These are phyloP conservation scores for Phoxinus phoxinus DNA, from an alignment of 2,113 vertebrate genomes.

Conservation along the genomic window DNA sequence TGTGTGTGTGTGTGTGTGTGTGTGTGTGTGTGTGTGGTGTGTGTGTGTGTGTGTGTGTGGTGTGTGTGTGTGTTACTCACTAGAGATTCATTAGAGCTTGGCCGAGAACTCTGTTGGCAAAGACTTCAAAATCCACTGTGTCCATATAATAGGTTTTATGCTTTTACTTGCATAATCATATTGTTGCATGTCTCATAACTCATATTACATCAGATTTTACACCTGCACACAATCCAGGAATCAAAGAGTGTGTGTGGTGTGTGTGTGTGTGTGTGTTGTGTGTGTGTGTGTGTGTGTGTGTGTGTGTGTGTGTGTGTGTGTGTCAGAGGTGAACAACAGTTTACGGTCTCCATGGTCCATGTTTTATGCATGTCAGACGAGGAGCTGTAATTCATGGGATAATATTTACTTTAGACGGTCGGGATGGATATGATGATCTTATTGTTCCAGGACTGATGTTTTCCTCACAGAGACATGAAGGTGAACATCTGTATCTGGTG, in stretches of 20 bases:
- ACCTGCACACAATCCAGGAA: conserved; percentile 3
- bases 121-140: neutral
- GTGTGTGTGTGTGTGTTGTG: too few species aligned
- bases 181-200: neutral
- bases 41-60: neutral
- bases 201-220: conserved; percentile 6
- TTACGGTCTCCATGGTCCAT: conserved; percentile 58
- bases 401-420: conserved; percentile 65
- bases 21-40: too few species aligned
- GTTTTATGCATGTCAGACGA: too few species aligned
- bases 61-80: neutral
- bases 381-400: conserved; percentile 59
- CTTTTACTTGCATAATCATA: neutral
- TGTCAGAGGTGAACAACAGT: conserved; percentile 43
- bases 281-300: too few species aligned
- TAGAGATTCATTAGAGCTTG: conserved; percentile 1
- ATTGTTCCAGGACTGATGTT: neutral
- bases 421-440: neutral
- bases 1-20: too few species aligned
- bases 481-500: neutral
- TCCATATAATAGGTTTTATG: neutral
- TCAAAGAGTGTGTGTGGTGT: conserved; percentile 2
- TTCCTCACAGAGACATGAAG: conserved; percentile 16
- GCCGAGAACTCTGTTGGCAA: neutral
- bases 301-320: too few species aligned